These are phyloP conservation scores for Onychomys leucogaster DNA, from an alignment of 2,797 vertebrate genomes.

Conservation along the genomic window DNA sequence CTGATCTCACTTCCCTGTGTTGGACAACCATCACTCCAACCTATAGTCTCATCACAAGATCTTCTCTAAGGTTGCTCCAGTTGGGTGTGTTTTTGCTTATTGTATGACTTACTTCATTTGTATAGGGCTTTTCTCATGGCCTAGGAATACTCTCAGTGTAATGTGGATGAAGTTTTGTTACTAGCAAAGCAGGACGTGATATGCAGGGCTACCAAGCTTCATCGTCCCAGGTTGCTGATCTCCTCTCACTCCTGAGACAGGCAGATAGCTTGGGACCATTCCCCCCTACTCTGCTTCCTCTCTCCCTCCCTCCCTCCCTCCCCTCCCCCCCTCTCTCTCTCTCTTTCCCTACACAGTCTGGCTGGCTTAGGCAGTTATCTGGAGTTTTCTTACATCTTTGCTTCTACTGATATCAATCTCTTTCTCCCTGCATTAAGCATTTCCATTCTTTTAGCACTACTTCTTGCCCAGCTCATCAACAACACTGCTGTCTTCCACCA, in stretches of 20 bases:
- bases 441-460: background rate
- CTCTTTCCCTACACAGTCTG: background rate
- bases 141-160: background rate
- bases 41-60: background rate
- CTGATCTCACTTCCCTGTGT: background rate
- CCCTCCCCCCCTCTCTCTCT: too few relatives aligned
- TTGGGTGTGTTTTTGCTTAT: background rate
- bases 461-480: background rate
- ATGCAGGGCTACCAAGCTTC: background rate
- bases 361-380: background rate
- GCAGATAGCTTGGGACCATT: background rate
- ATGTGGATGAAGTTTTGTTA: background rate
- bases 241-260: background rate
- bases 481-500: too few relatives aligned
- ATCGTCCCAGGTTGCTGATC: background rate
- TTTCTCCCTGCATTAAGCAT: background rate
- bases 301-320: fast-evolving
- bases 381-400: background rate
- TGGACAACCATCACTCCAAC: background rate
- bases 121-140: background rate
- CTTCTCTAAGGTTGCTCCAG: background rate
- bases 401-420: background rate
- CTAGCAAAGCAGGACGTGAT: background rate
- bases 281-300: too few relatives aligned
- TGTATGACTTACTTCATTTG: background rate